phyloP scores from a whole-genome alignment of 2,113 vertebrate genomes.

The Oxyura jamaicensis region DNA sequence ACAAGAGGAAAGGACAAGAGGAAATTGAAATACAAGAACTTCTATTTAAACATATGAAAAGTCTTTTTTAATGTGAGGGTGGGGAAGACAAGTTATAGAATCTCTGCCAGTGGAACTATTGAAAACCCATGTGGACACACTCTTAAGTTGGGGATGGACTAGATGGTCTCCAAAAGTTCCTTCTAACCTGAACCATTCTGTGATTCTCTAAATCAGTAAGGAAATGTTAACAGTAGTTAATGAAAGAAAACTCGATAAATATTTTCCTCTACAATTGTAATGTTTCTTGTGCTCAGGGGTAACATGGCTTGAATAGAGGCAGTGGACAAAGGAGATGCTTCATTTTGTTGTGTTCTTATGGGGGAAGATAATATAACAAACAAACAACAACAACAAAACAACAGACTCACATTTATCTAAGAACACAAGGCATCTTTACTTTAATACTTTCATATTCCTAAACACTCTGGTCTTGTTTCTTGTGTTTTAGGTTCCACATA shows the following conservation, averaged over 20 bases:
- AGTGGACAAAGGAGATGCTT: background rate
- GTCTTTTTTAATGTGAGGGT: background rate
- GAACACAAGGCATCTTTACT: background rate
- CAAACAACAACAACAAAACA: background rate
- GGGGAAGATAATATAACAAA: conserved; percentile 1
- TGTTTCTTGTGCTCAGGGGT: background rate
- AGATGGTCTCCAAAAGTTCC: background rate
- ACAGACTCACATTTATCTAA: background rate
- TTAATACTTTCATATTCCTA: background rate
- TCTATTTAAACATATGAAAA: fast-evolving
- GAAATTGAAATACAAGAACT: background rate
- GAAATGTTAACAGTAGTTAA: background rate
- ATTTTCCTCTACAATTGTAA: background rate
- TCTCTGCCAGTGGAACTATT: background rate
- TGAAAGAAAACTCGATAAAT: background rate
- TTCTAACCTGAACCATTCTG: background rate
- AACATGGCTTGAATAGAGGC: background rate
- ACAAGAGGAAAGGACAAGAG: background rate
- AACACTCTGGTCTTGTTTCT: background rate
- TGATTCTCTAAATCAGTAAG: background rate
- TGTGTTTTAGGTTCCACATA: background rate
- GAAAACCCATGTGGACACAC: background rate
- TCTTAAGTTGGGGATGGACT: background rate
- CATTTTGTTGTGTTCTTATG: background rate
- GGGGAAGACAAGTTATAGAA: background rate